Evolutionary conservation across 2,888 invertebrate genomes (phyloP).

Genomic region (Mimumesa dahlbomi): DNA sequence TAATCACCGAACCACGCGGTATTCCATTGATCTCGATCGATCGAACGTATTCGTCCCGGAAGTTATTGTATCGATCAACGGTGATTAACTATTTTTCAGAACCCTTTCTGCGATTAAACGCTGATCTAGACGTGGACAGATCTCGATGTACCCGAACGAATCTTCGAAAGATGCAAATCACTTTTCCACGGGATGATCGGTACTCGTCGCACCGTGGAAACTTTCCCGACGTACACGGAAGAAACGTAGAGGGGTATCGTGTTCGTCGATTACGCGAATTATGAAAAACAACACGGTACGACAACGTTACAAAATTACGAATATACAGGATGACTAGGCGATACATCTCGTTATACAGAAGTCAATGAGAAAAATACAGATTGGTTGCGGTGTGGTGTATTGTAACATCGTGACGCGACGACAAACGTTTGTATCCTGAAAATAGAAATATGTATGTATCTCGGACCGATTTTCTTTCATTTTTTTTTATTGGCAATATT

Average conservation of each 20-base stretch:
- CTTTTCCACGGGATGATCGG: not conserved
- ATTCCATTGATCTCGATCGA: no score
- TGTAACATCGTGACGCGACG: not conserved
- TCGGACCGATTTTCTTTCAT: not conserved
- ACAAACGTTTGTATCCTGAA: constrained; percentile 13
- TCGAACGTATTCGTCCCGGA: no score
- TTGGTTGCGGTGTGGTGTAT: not conserved
- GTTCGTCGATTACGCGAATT: not conserved
- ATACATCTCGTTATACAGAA: constrained; percentile 4
- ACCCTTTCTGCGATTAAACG: constrained; percentile 1
- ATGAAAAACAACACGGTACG: not conserved
- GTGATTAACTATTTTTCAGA: no score
- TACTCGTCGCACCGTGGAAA: no score
- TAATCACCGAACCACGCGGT: no score
- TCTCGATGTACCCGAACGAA: no score
- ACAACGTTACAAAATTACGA: constrained; percentile 17
- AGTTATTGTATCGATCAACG: no score
- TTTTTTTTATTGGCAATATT: constrained; percentile 5
- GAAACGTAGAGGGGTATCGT: not conserved
- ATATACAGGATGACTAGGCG: constrained; percentile 14
- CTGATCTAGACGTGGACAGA: not conserved
- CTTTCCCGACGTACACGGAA: no score
- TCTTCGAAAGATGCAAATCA: no score
- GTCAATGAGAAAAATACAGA: constrained; percentile 6
- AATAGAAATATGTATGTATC: not conserved